Conservation (phyloP, 1,140 invertebrate species). For the Drosophila arawakana region DNA sequence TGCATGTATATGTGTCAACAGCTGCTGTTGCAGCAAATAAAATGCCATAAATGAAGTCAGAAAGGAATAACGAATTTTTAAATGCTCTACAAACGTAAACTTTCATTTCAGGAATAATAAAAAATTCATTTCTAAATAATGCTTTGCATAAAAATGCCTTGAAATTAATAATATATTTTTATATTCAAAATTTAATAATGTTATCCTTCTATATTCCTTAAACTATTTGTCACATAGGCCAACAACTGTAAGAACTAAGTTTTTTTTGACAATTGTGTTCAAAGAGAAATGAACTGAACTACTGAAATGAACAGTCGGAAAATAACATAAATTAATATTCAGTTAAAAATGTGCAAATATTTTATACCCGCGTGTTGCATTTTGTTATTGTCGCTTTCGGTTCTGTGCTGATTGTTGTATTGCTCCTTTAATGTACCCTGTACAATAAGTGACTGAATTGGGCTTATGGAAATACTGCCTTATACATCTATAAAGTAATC, state of each 20-base stretch:
- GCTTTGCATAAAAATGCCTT: too few relatives aligned
- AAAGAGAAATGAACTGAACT: slow-evolving; percentile 20
- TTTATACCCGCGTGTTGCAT: slow-evolving; percentile 54
- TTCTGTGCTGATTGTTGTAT: slow-evolving; percentile 10
- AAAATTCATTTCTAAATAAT: neutral
- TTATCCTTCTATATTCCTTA: neutral
- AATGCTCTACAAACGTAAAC: neutral
- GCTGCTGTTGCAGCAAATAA: slow-evolving; percentile 49
- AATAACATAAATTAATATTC: slow-evolving; percentile 79
- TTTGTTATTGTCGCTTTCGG: slow-evolving; percentile 14
- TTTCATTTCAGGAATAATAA: neutral
- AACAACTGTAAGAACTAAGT: slow-evolving; percentile 7
- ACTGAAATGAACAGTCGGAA: slow-evolving; percentile 30
- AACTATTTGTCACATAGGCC: neutral
- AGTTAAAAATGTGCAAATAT: slow-evolving; percentile 77
- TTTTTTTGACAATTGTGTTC: slow-evolving; percentile 32
- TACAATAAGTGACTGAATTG: neutral
- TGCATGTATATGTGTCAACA: slow-evolving; percentile 57
- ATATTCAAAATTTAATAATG: neutral
- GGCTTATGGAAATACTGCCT: too few relatives aligned
- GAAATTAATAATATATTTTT: too few relatives aligned
- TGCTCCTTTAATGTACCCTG: slow-evolving; percentile 28
- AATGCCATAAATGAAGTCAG: slow-evolving; percentile 32
- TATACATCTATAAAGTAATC: too few relatives aligned
- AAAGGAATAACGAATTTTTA: neutral